These are phyloP conservation scores for Leptarthrus brevirostris DNA, from an alignment of 2,888 invertebrate genomes.

Conservation along the genomic window DNA sequence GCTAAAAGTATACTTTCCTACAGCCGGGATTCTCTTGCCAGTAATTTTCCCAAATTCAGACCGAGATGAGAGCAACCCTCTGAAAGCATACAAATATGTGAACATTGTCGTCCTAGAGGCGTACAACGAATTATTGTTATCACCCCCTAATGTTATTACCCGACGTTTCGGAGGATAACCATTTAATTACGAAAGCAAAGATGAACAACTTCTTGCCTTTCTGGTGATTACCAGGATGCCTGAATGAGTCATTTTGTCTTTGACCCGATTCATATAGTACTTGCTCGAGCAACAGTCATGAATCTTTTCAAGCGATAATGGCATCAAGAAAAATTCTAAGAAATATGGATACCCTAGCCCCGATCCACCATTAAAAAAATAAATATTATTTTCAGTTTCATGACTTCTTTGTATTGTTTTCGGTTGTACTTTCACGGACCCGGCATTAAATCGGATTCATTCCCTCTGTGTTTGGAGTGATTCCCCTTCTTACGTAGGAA, in stretches of 20 bases:
- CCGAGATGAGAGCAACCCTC: not conserved
- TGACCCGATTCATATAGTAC: constrained; percentile 17
- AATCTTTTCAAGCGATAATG: constrained; percentile 17
- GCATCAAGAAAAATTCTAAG: not conserved
- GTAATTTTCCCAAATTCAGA: not conserved
- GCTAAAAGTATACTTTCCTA: constrained; percentile 16
- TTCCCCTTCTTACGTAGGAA: not conserved
- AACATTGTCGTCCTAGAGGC: not conserved
- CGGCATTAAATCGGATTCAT: not conserved
- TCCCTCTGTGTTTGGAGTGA: not conserved
- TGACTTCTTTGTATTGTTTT: constrained; percentile 15
- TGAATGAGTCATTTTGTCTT: not conserved
- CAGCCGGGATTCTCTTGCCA: not conserved
- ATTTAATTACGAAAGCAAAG: constrained; percentile 42
- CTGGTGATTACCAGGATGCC: constrained; percentile 1
- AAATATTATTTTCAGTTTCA: not conserved
- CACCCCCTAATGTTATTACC: constrained; percentile 37
- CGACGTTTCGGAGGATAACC: constrained; percentile 24
- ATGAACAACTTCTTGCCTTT: not conserved
- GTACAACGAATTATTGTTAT: constrained; percentile 37
- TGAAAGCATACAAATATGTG: not conserved
- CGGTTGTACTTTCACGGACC: not conserved
- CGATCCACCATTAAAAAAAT: not conserved
- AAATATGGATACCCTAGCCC: not conserved
- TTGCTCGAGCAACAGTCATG: not conserved